These are phyloP conservation scores for Melanotaenia pygmaea DNA, from an alignment of 2,797 vertebrate genomes.

Conservation along the genomic window DNA sequence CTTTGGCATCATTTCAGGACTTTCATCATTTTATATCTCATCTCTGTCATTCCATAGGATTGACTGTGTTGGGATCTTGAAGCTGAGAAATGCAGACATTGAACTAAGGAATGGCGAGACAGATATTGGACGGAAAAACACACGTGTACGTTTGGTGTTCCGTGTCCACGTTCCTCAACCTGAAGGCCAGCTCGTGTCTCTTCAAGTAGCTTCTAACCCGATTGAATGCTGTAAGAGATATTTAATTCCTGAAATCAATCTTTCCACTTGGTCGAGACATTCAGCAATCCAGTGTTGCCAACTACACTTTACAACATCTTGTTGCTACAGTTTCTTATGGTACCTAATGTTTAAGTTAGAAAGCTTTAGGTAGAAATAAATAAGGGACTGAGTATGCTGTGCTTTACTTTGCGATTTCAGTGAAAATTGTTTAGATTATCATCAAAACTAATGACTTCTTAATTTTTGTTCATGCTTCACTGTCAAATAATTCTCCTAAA, in stretches of 20 bases:
- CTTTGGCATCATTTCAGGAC: background rate
- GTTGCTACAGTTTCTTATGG: background rate
- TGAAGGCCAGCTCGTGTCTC: constrained; percentile 85
- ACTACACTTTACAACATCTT: background rate
- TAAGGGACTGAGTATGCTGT: background rate
- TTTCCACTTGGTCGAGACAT: background rate
- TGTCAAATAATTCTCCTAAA: background rate
- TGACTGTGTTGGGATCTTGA: constrained; percentile 96
- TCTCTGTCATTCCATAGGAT: constrained; percentile 80
- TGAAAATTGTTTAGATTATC: background rate
- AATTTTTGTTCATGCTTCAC: background rate
- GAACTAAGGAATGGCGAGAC: constrained; percentile 96
- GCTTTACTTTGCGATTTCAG: background rate
- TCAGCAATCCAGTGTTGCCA: background rate
- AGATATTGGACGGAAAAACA: constrained; percentile 96
- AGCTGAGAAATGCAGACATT: constrained; percentile 95
- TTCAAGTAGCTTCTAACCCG: constrained; percentile 92
- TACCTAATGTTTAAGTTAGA: background rate
- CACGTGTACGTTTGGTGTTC: constrained; percentile 93
- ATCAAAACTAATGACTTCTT: background rate
- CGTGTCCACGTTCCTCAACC: constrained; percentile 92
- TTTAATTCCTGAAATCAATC: background rate
- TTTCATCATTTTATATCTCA: background rate
- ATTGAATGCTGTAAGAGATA: constrained; percentile 94
- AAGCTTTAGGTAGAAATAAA: background rate